These are phyloP conservation scores for Cantharis nigra DNA, from an alignment of 2,888 invertebrate species.

Conservation along the genomic window DNA sequence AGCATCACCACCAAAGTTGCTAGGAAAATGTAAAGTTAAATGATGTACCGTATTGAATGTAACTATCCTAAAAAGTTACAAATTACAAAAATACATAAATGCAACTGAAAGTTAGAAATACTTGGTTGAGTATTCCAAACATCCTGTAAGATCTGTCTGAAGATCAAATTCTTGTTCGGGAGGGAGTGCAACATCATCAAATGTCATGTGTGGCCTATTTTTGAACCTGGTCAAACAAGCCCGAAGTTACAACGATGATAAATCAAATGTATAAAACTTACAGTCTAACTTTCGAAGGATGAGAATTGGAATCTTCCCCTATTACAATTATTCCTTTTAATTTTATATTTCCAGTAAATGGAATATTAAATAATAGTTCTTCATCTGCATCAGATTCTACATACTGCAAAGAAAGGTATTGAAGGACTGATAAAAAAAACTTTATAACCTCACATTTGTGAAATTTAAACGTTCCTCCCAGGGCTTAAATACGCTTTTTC, in stretches of 20 bases:
- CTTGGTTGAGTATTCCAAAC: conserved; percentile 90
- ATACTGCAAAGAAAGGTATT: conserved; percentile 64
- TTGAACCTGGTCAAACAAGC: conserved; percentile 70
- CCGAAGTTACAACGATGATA: neutral
- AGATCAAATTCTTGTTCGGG: conserved; percentile 92
- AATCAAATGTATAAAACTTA: conserved; percentile 58
- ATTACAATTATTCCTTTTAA: conserved; percentile 90
- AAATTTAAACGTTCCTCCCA: conserved; percentile 85
- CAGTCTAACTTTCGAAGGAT: conserved; percentile 87
- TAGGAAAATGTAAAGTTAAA: conserved; percentile 87
- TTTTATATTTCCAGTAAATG: conserved; percentile 95
- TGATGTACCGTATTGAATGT: conserved; percentile 90
- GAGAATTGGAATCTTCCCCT: conserved; percentile 85
- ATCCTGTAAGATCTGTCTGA: conserved; percentile 75
- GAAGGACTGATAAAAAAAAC: neutral
- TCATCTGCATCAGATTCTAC: conserved; percentile 97
- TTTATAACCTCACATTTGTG: conserved; percentile 55
- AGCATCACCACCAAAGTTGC: conserved; percentile 83
- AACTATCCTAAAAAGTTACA: conserved; percentile 72
- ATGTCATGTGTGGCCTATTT: conserved; percentile 92
- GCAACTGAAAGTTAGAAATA: conserved; percentile 50
- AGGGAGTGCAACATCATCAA: conserved; percentile 77
- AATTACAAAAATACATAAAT: neutral
- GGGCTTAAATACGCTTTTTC: conserved; percentile 87
- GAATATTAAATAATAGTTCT: conserved; percentile 94